phyloP scores from a whole-genome alignment of 2,888 invertebrate species.

The Oxycera nigricornis region DNA sequence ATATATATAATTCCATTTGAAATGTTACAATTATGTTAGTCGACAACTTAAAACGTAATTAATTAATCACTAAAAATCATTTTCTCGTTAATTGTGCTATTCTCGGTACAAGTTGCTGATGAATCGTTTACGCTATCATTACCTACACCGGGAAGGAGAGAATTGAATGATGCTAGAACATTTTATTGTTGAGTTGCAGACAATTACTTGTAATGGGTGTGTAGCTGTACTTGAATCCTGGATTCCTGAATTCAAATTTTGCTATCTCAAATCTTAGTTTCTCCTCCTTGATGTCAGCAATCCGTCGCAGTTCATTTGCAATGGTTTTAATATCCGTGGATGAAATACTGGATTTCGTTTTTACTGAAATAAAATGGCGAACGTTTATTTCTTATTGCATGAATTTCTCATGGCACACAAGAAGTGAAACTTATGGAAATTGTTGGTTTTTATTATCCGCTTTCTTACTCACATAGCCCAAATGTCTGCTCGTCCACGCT shows the following conservation, averaged over 20 bases:
- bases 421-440: too few relatives aligned
- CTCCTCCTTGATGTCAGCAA: conserved; percentile 60
- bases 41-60: background rate
- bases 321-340: conserved; percentile 2
- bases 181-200: background rate
- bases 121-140: background rate
- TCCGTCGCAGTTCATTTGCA: conserved; percentile 56
- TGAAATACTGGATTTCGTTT: conserved; percentile 23
- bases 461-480: conserved; percentile 23
- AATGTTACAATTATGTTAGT: background rate
- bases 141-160: background rate
- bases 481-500: conserved; percentile 27
- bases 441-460: too few relatives aligned
- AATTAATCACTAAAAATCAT: background rate
- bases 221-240: conserved; percentile 57
- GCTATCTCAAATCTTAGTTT: conserved; percentile 59
- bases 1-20: background rate
- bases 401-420: background rate
- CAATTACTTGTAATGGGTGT: background rate
- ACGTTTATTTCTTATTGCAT: background rate
- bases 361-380: conserved; percentile 28
- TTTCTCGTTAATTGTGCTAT: background rate
- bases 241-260: conserved; percentile 60
- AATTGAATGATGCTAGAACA: background rate
- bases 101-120: background rate